A percentile compares a stretch with the other conserved stretches of the same genome.
phyloP scores from a whole-genome alignment of 2,888 invertebrate species.

The Cabera pusaria region DNA sequence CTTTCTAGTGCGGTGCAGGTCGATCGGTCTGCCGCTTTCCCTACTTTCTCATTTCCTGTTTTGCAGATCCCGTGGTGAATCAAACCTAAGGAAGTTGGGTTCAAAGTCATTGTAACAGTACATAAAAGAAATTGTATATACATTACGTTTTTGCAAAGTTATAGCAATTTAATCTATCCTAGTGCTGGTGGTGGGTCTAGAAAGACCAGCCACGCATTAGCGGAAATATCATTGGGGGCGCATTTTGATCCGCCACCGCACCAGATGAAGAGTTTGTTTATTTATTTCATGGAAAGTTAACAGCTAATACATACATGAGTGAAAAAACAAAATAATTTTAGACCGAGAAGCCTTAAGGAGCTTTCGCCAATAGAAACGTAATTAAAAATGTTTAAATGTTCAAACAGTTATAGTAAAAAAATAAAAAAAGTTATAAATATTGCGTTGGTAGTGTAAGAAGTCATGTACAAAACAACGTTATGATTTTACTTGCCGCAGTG shows the following conservation, averaged over 20 bases:
- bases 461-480: too few relatives aligned
- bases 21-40: constrained; percentile 24
- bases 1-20: constrained; percentile 34
- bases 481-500: constrained; percentile 18
- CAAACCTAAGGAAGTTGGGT: constrained; percentile 19
- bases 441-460: too few relatives aligned
- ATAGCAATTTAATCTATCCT: constrained; percentile 13
- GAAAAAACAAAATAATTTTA: too few relatives aligned
- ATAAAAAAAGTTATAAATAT: too few relatives aligned
- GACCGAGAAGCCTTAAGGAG: too few relatives aligned
- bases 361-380: too few relatives aligned
- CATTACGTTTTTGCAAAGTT: constrained; percentile 4
- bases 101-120: constrained; percentile 19
- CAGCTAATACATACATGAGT: too few relatives aligned
- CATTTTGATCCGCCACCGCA: constrained; percentile 23
- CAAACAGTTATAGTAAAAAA: too few relatives aligned
- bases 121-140: constrained; percentile 16
- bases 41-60: constrained; percentile 29
- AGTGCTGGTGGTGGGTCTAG: constrained; percentile 17
- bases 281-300: too few relatives aligned
- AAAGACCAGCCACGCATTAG: constrained; percentile 15
- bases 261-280: constrained; percentile 17
- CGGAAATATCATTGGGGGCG: constrained; percentile 18
- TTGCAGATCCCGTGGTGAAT: constrained; percentile 26
- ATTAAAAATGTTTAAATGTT: too few relatives aligned